Evolutionary conservation across 1,140 invertebrate genomes (phyloP).

Genomic region (Holcopasites calliopsidis): DNA sequence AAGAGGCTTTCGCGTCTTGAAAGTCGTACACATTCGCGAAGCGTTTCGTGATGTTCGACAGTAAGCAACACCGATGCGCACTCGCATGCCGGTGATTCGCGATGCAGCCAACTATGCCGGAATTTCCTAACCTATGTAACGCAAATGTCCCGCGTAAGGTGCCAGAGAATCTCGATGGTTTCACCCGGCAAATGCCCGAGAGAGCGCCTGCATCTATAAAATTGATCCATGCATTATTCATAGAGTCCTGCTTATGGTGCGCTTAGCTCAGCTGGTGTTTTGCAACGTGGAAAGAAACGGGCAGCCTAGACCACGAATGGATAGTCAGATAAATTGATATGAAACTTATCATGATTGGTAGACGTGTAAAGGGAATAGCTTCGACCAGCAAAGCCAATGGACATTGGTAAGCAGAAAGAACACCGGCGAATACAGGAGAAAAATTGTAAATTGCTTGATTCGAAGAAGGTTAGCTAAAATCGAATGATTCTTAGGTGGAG

Average conservation of each 20-base stretch:
- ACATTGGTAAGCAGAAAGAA: background rate
- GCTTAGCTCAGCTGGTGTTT: conserved; percentile 53
- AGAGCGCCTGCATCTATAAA: conserved; percentile 63
- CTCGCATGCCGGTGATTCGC: conserved; percentile 27
- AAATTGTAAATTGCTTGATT: background rate
- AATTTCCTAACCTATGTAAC: conserved; percentile 53
- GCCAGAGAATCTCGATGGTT: conserved; percentile 58
- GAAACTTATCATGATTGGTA: conserved; percentile 35
- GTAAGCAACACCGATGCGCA: conserved; percentile 23
- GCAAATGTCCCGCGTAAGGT: conserved; percentile 51
- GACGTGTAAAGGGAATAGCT: conserved; percentile 25
- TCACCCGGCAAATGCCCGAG: conserved; percentile 51
- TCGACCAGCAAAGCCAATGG: conserved; percentile 18
- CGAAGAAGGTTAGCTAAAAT: background rate
- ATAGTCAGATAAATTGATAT: conserved; percentile 47
- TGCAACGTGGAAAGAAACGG: conserved; percentile 50
- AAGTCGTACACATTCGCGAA: background rate
- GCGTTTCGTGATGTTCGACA: conserved; percentile 28
- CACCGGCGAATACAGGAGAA: background rate
- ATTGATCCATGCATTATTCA: conserved; percentile 66
- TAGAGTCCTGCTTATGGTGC: conserved; percentile 45
- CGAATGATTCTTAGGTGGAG: background rate
- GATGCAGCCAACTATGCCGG: conserved; percentile 40
- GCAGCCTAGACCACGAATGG: conserved; percentile 33
- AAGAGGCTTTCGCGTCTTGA: background rate